These are phyloP conservation scores for Elephantulus edwardii DNA, from an alignment of 2,113 vertebrate genomes.

Conservation along the genomic window DNA sequence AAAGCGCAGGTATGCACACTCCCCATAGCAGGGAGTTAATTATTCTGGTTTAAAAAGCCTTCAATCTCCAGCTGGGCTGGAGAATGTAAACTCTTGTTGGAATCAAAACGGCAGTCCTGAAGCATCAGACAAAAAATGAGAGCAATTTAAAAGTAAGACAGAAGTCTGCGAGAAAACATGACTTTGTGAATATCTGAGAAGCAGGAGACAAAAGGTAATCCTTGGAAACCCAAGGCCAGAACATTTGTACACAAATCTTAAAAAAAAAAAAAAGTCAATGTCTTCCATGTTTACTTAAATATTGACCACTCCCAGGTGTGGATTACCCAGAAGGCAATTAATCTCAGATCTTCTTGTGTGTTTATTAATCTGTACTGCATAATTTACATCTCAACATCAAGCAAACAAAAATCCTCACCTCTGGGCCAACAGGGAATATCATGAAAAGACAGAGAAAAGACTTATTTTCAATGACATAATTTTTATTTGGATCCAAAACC, in stretches of 20 bases:
- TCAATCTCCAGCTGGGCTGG: slow-evolving; percentile 16
- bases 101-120: slow-evolving; percentile 57
- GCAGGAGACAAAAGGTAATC: not conserved
- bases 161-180: not conserved
- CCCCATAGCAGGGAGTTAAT: slow-evolving; percentile 37
- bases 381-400: too few relatives aligned
- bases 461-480: too few relatives aligned
- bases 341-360: too few relatives aligned
- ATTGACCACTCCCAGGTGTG: too few relatives aligned
- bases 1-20: slow-evolving; percentile 31
- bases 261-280: not conserved
- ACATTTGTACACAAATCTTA: not conserved
- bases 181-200: not conserved
- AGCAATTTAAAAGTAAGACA: slow-evolving; percentile 39
- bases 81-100: slow-evolving; percentile 29
- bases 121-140: slow-evolving; percentile 49
- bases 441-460: too few relatives aligned
- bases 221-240: not conserved
- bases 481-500: too few relatives aligned
- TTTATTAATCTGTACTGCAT: too few relatives aligned
- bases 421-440: too few relatives aligned
- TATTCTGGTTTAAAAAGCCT: slow-evolving; percentile 50
- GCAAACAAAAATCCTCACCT: too few relatives aligned
- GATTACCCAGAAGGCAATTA: too few relatives aligned
- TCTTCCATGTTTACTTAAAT: not conserved